Evolutionary conservation across 2,888 invertebrate genomes (phyloP).

Genomic region (Neria commutata): DNA sequence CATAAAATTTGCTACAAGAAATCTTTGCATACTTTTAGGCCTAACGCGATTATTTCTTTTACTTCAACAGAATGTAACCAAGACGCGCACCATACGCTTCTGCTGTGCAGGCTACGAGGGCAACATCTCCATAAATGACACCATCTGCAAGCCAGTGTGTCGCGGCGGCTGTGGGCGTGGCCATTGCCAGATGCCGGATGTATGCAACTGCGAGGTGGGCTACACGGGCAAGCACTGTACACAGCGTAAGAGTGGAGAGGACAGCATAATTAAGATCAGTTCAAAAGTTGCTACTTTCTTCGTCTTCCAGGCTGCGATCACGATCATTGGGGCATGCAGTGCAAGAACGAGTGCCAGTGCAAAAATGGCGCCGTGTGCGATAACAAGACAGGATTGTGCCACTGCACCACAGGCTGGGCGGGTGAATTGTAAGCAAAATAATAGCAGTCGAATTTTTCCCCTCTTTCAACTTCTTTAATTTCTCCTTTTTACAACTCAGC

Average conservation of each 20-base stretch:
- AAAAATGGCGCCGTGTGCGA: constrained; percentile 69
- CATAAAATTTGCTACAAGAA: too few species aligned
- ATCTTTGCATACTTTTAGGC: constrained; percentile 28
- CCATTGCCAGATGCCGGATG: constrained; percentile 67
- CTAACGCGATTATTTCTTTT: background rate
- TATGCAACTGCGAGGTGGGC: constrained; percentile 68
- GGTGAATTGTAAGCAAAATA: constrained; percentile 68
- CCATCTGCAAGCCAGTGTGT: constrained; percentile 60
- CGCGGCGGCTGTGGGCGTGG: constrained; percentile 60
- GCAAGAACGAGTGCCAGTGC: constrained; percentile 72
- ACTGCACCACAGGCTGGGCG: constrained; percentile 72
- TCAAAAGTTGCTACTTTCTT: too few species aligned
- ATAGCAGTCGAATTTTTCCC: background rate
- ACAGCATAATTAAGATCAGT: background rate
- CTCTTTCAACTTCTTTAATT: background rate
- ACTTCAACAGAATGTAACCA: constrained; percentile 69
- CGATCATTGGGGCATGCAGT: constrained; percentile 77
- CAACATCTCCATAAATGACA: constrained; percentile 60
- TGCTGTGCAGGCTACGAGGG: constrained; percentile 78
- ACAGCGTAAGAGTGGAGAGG: constrained; percentile 52
- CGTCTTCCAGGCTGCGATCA: constrained; percentile 69
- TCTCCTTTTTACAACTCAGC: constrained; percentile 37
- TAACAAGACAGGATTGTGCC: constrained; percentile 69
- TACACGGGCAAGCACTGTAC: constrained; percentile 59
- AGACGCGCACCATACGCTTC: constrained; percentile 70